Conservation (phyloP, 37 sponge, comb jelly and placozoan genomes). For the Halisarca cf. caerulea region DNA sequence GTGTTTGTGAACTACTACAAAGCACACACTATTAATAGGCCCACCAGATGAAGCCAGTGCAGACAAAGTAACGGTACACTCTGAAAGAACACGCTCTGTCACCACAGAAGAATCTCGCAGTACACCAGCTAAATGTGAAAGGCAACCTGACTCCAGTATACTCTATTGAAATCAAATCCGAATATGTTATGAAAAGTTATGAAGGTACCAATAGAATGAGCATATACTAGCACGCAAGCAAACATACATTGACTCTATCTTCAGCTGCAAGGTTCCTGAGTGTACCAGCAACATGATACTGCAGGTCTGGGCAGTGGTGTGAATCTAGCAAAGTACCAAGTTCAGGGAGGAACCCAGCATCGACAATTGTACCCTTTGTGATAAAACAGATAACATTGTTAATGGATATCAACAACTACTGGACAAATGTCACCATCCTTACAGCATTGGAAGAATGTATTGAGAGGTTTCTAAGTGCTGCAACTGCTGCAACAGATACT, state of each 20-base stretch:
- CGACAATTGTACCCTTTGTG: constrained; percentile 55
- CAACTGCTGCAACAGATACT: constrained; percentile 70
- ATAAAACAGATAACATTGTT: neutral
- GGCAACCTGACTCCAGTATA: constrained; percentile 62
- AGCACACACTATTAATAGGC: too few relatives aligned
- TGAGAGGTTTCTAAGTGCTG: constrained; percentile 85
- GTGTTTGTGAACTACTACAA: too few relatives aligned
- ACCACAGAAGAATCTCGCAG: constrained; percentile 31
- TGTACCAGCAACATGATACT: constrained; percentile 84
- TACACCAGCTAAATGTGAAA: constrained; percentile 38
- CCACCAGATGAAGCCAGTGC: constrained; percentile 6
- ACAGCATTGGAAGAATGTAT: constrained; percentile 77
- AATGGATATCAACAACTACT: neutral
- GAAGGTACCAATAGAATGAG: too few relatives aligned
- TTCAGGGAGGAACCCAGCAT: constrained; percentile 53
- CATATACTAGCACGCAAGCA: too few relatives aligned
- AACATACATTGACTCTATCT: constrained; percentile 44
- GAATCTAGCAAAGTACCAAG: constrained; percentile 40
- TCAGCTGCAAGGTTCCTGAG: constrained; percentile 79
- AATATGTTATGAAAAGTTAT: too few relatives aligned
- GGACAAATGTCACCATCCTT: neutral
- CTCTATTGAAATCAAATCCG: too few relatives aligned
- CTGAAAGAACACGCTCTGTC: constrained; percentile 51
- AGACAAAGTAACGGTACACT: constrained; percentile 69
- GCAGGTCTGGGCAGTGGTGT: constrained; percentile 49